A percentile compares a stretch with the other conserved stretches of the same genome.
phyloP scores from a whole-genome alignment of 2,113 vertebrate genomes.

The Esox niger region DNA sequence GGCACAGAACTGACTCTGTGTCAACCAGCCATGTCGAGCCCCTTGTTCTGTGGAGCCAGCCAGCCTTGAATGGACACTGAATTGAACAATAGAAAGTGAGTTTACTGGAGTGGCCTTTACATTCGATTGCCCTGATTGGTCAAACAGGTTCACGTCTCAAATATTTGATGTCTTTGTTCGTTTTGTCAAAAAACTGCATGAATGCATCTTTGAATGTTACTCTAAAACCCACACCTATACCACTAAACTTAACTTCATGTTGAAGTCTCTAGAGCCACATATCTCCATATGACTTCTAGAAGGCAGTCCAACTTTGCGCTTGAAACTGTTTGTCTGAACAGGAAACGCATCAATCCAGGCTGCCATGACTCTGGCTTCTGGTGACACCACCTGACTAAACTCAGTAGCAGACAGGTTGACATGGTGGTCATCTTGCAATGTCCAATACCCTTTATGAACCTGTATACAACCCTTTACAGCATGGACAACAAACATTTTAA shows the following conservation, averaged over 20 bases:
- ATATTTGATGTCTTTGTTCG: not conserved
- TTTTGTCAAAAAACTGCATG: not conserved
- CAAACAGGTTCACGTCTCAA: no score
- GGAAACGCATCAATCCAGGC: no score
- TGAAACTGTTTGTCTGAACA: no score
- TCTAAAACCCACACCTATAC: no score
- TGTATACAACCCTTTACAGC: no score
- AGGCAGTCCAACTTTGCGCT: not conserved
- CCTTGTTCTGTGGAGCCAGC: not conserved
- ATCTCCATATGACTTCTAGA: not conserved
- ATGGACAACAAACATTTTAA: no score
- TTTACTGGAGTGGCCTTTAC: not conserved
- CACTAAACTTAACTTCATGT: not conserved
- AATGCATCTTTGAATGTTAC: no score
- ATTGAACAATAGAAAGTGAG: not conserved
- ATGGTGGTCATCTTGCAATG: no score
- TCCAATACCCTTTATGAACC: no score
- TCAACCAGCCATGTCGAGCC: not conserved
- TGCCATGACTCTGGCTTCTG: no score
- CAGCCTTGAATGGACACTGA: not conserved
- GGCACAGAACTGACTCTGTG: not conserved
- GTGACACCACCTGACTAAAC: no score
- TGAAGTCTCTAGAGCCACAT: not conserved
- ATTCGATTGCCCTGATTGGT: not conserved
- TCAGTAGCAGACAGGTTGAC: no score